A percentile compares a stretch with the other conserved stretches of the same genome.
Conservation (phyloP, 2,888 invertebrate genomes). For the Spodoptera exigua region DNA sequence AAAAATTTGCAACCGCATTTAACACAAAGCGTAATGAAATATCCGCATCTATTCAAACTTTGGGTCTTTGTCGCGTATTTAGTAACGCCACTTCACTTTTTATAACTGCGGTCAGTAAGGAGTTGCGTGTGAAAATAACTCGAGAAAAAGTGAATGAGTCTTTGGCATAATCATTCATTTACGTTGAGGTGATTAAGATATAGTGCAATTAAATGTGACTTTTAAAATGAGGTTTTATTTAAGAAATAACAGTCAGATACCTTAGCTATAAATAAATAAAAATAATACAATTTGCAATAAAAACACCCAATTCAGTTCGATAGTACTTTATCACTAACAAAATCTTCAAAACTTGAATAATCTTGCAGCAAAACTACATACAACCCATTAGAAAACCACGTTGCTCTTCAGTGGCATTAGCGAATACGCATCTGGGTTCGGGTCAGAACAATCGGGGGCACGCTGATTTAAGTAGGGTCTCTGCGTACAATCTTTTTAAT, state of each 20-base stretch:
- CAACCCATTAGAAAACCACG: not conserved
- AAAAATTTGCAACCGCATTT: constrained; percentile 41
- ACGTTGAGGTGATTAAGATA: too few relatives aligned
- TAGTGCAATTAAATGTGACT: too few relatives aligned
- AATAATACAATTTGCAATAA: too few relatives aligned
- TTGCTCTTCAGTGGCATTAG: constrained; percentile 14
- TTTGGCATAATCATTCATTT: too few relatives aligned
- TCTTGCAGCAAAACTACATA: not conserved
- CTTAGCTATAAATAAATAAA: too few relatives aligned
- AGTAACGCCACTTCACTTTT: constrained; percentile 6
- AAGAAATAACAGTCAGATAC: too few relatives aligned
- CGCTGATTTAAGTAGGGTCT: constrained; percentile 60
- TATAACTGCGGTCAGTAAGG: too few relatives aligned
- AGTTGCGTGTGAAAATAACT: too few relatives aligned
- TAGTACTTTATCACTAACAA: too few relatives aligned
- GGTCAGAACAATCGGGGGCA: constrained; percentile 43
- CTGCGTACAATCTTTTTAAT: constrained; percentile 73
- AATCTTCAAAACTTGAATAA: not conserved
- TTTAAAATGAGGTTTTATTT: too few relatives aligned
- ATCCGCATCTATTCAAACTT: constrained; percentile 48
- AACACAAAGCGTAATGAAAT: constrained; percentile 46
- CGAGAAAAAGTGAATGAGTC: too few relatives aligned
- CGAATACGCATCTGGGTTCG: constrained; percentile 29
- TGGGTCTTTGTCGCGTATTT: constrained; percentile 19
- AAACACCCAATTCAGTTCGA: too few relatives aligned